phyloP scores from a whole-genome alignment of 2,888 invertebrate species.

The Trissonchulus sp. region DNA sequence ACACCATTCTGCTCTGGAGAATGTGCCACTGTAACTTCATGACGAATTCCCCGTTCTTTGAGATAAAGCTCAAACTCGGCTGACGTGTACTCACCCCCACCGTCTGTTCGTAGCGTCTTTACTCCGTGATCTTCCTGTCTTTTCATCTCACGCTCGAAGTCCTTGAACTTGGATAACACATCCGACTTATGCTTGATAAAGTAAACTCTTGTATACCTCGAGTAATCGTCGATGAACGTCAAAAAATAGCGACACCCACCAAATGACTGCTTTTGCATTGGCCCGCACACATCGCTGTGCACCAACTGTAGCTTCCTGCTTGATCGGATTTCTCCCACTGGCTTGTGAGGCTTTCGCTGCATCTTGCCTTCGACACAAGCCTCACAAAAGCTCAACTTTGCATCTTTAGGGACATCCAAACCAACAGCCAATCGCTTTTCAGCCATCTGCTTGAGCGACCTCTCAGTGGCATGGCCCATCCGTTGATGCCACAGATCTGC shows the following conservation, averaged over 20 bases:
- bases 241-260: background rate
- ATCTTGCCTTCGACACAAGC: background rate
- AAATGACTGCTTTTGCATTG: background rate
- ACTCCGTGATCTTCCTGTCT: background rate
- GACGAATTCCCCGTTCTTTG: background rate
- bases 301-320: background rate
- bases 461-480: background rate
- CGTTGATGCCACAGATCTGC: slow-evolving; percentile 8
- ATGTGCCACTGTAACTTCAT: background rate
- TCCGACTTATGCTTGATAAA: background rate
- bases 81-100: background rate
- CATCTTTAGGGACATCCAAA: background rate
- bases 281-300: background rate
- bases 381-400: background rate
- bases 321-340: background rate
- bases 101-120: background rate
- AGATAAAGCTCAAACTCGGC: background rate
- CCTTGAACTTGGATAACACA: background rate
- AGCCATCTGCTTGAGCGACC: background rate
- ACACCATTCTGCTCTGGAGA: background rate
- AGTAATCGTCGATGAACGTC: background rate
- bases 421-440: background rate
- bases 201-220: background rate
- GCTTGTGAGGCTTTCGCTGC: background rate
- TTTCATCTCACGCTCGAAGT: background rate